Base-by-base conservation (phyloP, 2,888 invertebrate genomes). In the Oligia strigilis region DNA sequence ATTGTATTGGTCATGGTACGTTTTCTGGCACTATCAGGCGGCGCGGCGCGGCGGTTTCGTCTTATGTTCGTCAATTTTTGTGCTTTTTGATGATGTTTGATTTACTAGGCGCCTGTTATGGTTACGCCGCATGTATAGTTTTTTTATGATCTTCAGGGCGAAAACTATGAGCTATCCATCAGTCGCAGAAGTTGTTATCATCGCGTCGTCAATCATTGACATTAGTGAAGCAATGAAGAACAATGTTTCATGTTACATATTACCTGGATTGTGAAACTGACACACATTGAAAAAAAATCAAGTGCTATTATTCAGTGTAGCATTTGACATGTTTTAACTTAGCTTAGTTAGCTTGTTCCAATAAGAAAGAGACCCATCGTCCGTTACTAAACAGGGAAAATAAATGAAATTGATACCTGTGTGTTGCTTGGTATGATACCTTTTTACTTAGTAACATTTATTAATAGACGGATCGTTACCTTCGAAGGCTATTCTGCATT, bases 1-100 rank as follows among this genome's bases (percentile, higher is more conserved):
- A 80, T 80, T 73, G 62, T 67, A 52, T 76, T 84, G 62, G 80
- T 72, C 67, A 83, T 67, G 71, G 66, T 80, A 80, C 19, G 72
- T 80, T 79, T 72, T 49, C 58, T 40, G 49, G 55, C 65, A 71
- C 60, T 69, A 69, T 52, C n/a, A 1, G 17, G 40, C 46, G 29
- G 62, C 46, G 52, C 76, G 52, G 40, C 52, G 43, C 65, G 52
- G 40, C 65, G n/a, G 17, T 43, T 40, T 67, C 40, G 29, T 65
- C 58, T 71, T 81, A 64, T 46, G 6, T 46, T 52, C 46, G n/a
- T 62, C 17, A 60, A 75, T 71, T 43, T 58, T 60, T 43, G 49
- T 52, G 49, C 14, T 72, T 29, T 49, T 29, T 49, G 55, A 40
- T 60, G 40, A 19, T 73, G 1, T 29, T 69, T 64, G 40, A 29